A percentile compares a stretch with the other conserved stretches of the same genome.
Conservation (phyloP, 2,888 invertebrate genomes). For the Halictus ligatus region DNA sequence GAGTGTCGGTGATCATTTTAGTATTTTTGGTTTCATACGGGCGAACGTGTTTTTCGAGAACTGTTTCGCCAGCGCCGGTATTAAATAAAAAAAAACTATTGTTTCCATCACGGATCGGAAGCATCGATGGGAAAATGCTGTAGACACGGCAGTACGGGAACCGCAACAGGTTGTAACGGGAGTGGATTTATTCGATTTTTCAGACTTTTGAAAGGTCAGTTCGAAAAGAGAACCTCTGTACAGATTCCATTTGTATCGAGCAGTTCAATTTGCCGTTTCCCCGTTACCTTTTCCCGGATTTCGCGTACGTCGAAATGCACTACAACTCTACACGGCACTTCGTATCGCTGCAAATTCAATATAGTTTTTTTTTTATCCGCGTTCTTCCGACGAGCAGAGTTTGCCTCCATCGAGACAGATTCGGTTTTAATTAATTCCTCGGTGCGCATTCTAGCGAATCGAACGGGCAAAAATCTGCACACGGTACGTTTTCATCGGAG, state of each 20-base stretch:
- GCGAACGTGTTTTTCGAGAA: background rate
- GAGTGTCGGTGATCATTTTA: background rate
- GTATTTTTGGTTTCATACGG: background rate
- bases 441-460: background rate
- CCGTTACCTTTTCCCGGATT: conserved; percentile 15
- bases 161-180: conserved; percentile 51
- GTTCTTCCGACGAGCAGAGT: background rate
- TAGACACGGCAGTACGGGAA: conserved; percentile 2
- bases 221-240: background rate
- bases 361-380: background rate
- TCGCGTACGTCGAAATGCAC: background rate
- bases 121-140: conserved; percentile 6
- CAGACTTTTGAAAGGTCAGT: conserved; percentile 27
- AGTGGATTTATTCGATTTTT: conserved; percentile 28
- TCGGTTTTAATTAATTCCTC: background rate
- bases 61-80: background rate
- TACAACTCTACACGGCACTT: background rate
- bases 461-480: background rate
- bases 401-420: background rate
- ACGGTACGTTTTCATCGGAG: background rate
- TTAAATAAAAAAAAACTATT: background rate
- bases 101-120: background rate
- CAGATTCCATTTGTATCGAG: conserved; percentile 19
- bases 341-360: conserved; percentile 2
- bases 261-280: conserved; percentile 16